Conservation (phyloP, 2,888 invertebrate genomes). For the Tetropium fuscum region DNA sequence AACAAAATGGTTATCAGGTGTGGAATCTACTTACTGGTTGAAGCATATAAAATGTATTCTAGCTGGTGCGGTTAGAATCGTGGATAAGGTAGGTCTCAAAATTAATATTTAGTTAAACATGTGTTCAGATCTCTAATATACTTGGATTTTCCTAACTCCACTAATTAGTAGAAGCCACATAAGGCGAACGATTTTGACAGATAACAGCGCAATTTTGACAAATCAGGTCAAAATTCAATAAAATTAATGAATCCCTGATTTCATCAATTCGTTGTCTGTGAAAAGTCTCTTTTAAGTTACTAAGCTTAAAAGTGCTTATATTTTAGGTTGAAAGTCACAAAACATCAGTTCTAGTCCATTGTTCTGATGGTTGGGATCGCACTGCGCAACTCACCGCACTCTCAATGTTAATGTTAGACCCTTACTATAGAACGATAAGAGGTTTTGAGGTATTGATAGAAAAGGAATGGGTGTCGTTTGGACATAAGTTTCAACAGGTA, state of each 20-base stretch:
- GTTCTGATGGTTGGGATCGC: slow-evolving; percentile 98
- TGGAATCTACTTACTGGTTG: slow-evolving; percentile 97
- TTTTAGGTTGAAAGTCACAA: slow-evolving; percentile 92
- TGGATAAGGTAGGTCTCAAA: slow-evolving; percentile 83
- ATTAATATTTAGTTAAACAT: no score
- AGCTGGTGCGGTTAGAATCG: slow-evolving; percentile 94
- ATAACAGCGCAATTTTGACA: no score
- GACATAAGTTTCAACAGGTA: slow-evolving; percentile 98
- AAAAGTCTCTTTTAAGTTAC: not conserved
- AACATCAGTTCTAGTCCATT: slow-evolving; percentile 96
- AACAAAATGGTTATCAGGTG: slow-evolving; percentile 91
- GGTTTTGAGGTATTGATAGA: slow-evolving; percentile 98
- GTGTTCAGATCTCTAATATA: no score
- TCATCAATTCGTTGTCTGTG: no score
- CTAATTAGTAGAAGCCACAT: no score
- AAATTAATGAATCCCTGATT: no score
- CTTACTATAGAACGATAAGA: slow-evolving; percentile 91
- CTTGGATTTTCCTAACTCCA: no score
- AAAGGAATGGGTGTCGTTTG: slow-evolving; percentile 98
- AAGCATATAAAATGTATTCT: slow-evolving; percentile 97
- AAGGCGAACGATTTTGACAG: no score
- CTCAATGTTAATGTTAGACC: slow-evolving; percentile 96
- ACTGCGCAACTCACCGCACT: slow-evolving; percentile 95
- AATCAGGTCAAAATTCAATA: no score
- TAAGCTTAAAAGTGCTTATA: not conserved